These are phyloP conservation scores for Sphenodon punctatus DNA, from an alignment of 2,797 vertebrate species.

Conservation along the genomic window DNA sequence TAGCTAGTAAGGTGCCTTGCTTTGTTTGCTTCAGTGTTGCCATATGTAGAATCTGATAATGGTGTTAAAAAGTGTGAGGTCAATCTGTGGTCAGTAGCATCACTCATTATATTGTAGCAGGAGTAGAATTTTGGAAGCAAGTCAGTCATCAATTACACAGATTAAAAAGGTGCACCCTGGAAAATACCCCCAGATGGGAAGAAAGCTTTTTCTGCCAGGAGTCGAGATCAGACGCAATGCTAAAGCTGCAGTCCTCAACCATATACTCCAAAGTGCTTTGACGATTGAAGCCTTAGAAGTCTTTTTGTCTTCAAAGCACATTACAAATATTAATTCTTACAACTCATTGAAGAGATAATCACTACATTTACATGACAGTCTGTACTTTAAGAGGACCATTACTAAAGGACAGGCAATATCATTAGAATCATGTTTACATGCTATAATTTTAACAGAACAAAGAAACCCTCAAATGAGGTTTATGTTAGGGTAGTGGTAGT, in stretches of 20 bases:
- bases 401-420: background rate
- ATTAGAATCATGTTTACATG: background rate
- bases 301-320: background rate
- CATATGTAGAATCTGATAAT: background rate
- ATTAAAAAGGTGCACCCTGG: background rate
- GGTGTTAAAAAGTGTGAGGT: background rate
- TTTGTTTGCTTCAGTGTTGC: background rate
- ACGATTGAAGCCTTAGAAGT: too few relatives aligned
- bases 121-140: background rate
- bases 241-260: too few relatives aligned
- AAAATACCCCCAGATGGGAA: background rate
- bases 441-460: background rate
- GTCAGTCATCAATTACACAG: background rate
- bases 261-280: too few relatives aligned
- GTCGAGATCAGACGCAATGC: too few relatives aligned
- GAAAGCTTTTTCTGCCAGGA: background rate
- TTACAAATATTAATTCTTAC: background rate
- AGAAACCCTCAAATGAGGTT: background rate
- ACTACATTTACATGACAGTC: background rate
- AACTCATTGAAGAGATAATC: background rate
- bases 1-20: background rate
- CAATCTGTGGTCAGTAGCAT: background rate
- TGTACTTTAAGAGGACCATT: background rate
- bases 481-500: too few relatives aligned
- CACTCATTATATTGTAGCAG: background rate